These are phyloP conservation scores for Sakesphorus luctuosus DNA, from an alignment of 2,113 vertebrate species.

Conservation along the genomic window DNA sequence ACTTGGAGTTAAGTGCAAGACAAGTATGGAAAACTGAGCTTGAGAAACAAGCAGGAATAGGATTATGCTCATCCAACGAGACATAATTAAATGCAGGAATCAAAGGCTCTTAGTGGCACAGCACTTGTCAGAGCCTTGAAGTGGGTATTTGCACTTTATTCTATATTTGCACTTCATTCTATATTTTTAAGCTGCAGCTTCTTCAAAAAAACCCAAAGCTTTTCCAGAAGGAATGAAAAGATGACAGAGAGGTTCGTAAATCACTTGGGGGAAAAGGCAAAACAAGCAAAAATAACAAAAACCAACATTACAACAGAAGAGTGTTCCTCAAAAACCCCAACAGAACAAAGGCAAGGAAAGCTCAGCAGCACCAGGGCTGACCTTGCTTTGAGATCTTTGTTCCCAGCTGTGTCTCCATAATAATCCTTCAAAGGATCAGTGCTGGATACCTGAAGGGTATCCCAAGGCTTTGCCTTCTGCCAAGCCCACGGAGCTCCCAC, in stretches of 20 bases:
- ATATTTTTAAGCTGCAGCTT: neutral
- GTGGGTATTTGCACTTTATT: neutral
- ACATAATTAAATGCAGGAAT: slow-evolving; percentile 63
- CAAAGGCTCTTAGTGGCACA: slow-evolving; percentile 25
- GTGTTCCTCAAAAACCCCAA: neutral
- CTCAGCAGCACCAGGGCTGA: neutral
- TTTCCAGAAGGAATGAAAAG: neutral
- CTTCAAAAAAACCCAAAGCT: neutral
- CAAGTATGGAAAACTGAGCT: neutral
- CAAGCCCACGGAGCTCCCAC: neutral
- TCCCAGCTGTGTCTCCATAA: neutral
- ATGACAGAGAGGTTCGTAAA: neutral
- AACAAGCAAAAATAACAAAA: neutral
- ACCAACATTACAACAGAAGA: neutral
- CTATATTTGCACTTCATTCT: neutral
- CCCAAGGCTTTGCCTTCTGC: neutral
- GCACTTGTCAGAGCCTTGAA: slow-evolving; percentile 34
- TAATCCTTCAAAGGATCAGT: no score
- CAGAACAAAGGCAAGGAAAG: neutral
- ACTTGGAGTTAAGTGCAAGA: slow-evolving; percentile 53
- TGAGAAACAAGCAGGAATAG: slow-evolving; percentile 44
- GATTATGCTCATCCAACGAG: slow-evolving; percentile 57
- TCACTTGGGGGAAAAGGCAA: neutral
- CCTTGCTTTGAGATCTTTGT: neutral
- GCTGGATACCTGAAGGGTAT: neutral